These are phyloP conservation scores for Chrysopilus asiliformis DNA, from an alignment of 2,888 invertebrate species.

Conservation along the genomic window DNA sequence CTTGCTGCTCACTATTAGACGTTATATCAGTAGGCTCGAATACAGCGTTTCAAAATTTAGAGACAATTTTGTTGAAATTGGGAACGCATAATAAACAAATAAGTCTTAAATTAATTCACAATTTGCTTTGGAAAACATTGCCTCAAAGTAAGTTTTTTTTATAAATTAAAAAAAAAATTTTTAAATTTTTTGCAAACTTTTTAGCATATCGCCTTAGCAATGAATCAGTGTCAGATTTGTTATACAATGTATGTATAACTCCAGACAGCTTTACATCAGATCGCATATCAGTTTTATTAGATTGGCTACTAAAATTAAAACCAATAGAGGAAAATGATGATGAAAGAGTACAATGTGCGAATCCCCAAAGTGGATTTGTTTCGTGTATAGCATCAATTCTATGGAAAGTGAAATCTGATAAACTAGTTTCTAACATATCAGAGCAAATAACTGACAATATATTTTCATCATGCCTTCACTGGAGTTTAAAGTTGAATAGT, in stretches of 20 bases:
- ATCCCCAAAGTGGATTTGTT: conserved; percentile 39
- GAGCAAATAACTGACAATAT: conserved; percentile 58
- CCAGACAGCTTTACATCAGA: conserved; percentile 39
- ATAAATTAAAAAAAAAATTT: neutral
- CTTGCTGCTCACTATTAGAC: conserved; percentile 57
- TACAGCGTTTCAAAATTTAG: conserved; percentile 44
- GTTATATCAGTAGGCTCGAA: conserved; percentile 48
- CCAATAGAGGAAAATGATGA: conserved; percentile 26
- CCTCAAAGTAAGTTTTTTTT: conserved; percentile 27
- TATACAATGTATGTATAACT: conserved; percentile 63
- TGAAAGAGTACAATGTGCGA: conserved; percentile 27
- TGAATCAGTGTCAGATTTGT: conserved; percentile 58
- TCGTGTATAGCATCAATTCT: conserved; percentile 73
- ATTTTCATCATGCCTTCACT: conserved; percentile 62
- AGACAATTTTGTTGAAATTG: conserved; percentile 54
- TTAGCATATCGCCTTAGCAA: conserved; percentile 36
- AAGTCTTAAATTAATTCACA: conserved; percentile 43
- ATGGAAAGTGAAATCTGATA: conserved; percentile 55
- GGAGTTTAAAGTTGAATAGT: conserved; percentile 57
- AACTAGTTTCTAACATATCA: conserved; percentile 48
- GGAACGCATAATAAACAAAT: conserved; percentile 50
- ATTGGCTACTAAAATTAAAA: conserved; percentile 48
- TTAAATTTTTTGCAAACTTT: conserved; percentile 5
- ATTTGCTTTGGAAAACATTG: conserved; percentile 44
- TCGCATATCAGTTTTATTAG: conserved; percentile 51